Base-by-base conservation (phyloP, 2,797 vertebrate genomes). In the Clarias fuscus region DNA sequence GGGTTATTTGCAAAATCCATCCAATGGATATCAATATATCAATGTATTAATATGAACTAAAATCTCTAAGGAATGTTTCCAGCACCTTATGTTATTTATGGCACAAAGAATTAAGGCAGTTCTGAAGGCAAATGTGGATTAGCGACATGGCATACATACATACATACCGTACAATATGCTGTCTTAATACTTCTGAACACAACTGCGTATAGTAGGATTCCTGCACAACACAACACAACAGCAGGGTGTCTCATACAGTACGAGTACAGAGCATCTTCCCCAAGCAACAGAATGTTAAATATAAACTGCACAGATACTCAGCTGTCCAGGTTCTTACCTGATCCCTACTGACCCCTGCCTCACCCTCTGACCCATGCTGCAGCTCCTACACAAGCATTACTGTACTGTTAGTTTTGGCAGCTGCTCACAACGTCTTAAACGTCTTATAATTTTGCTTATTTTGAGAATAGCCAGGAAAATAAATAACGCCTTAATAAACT, bases 241-340 rank as follows among this genome's bases (percentile, higher is more conserved):
- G 6, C 30, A 13, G 56, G 37, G n/a, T 48, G 33, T n/a, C 70
- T 82, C 70, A 48, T 76, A 37, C 37, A 37, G 37, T 37, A 82
- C 75, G 70, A 82, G 62, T 61, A 73, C 62, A 80, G 11, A 64
- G 73, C 68, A 64, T 56, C 67, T 83, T 68, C 64, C 33, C 53
- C 43, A 17, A 27, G 72, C 37, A 78, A 20, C 64, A 64, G 30
- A 7, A 5, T 17, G 82, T 86, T 90, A 89, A 90, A 90, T 89
- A 90, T 91, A 91, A 84, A 56, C 61, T 64, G 64, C 33, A 11
- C 13, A 83, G 86, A 89, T 89, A 37, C 89, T 87, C 89, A 90
- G 89, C 89, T 89, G 89, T 90, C 43, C n/a, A 18, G 72, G 48
- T 48, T 48, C 48, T 11, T 48, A 30, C 33, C 13, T 62, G 67